Evolutionary conservation across 2,888 invertebrate species (phyloP), one percentile per base, ranked within the genome.

Genomic region (Drosophila lutescens): DNA sequence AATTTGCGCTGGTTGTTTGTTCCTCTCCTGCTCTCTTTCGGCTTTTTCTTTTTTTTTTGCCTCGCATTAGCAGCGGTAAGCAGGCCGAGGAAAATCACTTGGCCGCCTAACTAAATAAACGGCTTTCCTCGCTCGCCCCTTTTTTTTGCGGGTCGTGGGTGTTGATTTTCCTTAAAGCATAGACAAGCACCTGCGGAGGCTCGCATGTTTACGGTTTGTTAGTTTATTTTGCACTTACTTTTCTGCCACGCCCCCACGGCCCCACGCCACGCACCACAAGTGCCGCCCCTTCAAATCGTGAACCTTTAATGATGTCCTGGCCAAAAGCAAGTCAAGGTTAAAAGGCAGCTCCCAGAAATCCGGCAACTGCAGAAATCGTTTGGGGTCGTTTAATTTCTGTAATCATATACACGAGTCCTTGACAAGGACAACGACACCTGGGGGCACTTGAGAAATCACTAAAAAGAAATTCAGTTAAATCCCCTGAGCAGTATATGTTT

Each of bases 1-100:
- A 83, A 85, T 87, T 83, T 83, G 79, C 75, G 82, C 79, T 55
- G 66, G 71, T 78, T 81, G 74, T 79, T 84, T 76, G 79, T 65
- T 73, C 59, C 65, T 38, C 40, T 8, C 44, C 58, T 43, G 36
- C n/a, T 26, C 23, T 47, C 46, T 30, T 23, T 7, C 2, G 10
- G 5, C 32, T 34, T 46, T n/a, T 23, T 38, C 2, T 0, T 10
- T 23, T 15, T 23, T 41, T 43, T 62, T 62, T 43, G 23, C 60
- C 36, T 26, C 82, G 76, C 79, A 85, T 77, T 84, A 78, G 76
- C 62, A 50, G 65, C 72, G 66, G 65, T 69, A 74, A 76, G 70
- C 62, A 79, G 73, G 75, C 80, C 53, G 50, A 46, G 55, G 63
- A 58, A 74, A 75, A 68, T 69, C 71, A 72, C 73, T 71, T 61